Percentiles rank a stretch among this genome's conserved stretches.
These are phyloP conservation scores for Laothoe populi DNA, from an alignment of 2,888 invertebrate genomes.

Conservation along the genomic window DNA sequence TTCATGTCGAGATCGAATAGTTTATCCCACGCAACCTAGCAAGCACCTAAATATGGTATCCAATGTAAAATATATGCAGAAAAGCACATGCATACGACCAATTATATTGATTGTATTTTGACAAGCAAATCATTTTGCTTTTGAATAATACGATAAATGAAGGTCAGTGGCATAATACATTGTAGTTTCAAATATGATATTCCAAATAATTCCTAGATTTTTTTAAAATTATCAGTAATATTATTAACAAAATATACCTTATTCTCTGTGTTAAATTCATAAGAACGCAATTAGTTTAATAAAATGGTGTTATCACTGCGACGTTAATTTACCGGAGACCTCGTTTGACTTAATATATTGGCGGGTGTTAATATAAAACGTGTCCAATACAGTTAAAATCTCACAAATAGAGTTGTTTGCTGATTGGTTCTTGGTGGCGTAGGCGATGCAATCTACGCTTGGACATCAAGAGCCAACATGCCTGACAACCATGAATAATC, in stretches of 20 bases:
- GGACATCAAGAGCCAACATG: conserved; percentile 52
- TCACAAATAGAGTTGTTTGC: conserved; percentile 65
- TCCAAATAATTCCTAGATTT: not conserved
- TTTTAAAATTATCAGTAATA: not conserved
- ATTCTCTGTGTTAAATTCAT: not conserved
- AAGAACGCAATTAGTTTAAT: conserved; percentile 3
- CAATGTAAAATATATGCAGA: conserved; percentile 1
- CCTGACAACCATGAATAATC: conserved; percentile 57
- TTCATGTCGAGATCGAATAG: conserved; percentile 44
- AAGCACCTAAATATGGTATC: conserved; percentile 30
- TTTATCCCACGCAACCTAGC: conserved; percentile 46
- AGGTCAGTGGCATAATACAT: not conserved
- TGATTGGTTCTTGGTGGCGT: conserved; percentile 58
- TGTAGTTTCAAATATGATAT: not conserved
- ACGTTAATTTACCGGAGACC: conserved; percentile 16
- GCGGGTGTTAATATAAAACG: conserved; percentile 12
- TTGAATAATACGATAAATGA: not conserved
- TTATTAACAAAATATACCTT: not conserved
- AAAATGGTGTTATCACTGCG: conserved; percentile 3
- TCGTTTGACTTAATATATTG: conserved; percentile 10
- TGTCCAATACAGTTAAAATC: conserved; percentile 33
- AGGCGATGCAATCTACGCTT: conserved; percentile 64
- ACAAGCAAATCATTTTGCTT: not conserved
- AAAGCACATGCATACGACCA: not conserved
- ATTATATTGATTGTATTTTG: not conserved